phyloP scores from a whole-genome alignment of 1,140 invertebrate genomes.

The Acyrthosiphon pisum region DNA sequence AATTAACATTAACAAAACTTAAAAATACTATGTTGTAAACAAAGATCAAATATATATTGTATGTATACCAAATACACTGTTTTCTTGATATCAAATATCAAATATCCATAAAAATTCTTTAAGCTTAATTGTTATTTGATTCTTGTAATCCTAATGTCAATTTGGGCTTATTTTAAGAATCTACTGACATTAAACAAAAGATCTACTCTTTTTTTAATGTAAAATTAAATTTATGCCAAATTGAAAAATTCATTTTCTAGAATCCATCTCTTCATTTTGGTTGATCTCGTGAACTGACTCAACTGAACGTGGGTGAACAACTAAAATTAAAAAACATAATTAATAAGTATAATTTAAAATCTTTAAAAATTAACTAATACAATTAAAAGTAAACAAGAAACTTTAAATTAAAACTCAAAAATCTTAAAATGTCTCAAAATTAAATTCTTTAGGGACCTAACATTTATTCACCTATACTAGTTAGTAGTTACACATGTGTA shows the following conservation, averaged over 20 bases:
- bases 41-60: constrained; percentile 45
- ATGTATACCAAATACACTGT: constrained; percentile 33
- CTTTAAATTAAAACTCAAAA: background rate
- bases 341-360: background rate
- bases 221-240: background rate
- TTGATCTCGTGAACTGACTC: background rate
- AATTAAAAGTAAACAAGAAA: too few relatives aligned
- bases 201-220: constrained; percentile 17
- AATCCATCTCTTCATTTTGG: constrained; percentile 30
- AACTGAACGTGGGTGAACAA: constrained; percentile 49
- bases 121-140: constrained; percentile 54
- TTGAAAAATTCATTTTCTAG: constrained; percentile 26
- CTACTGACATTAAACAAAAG: constrained; percentile 14
- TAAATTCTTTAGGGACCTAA: background rate
- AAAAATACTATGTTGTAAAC: constrained; percentile 49
- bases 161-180: constrained; percentile 30
- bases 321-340: constrained; percentile 5
- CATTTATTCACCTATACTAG: background rate
- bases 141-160: constrained; percentile 39
- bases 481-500: too few relatives aligned
- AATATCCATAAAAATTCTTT: constrained; percentile 36
- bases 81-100: background rate
- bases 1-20: constrained; percentile 55
- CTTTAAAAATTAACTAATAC: background rate
- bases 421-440: background rate